Percentiles rank a stretch among this genome's conserved stretches.
phyloP scores from a whole-genome alignment of 1,140 invertebrate species.

The Notospermus geniculatus region DNA sequence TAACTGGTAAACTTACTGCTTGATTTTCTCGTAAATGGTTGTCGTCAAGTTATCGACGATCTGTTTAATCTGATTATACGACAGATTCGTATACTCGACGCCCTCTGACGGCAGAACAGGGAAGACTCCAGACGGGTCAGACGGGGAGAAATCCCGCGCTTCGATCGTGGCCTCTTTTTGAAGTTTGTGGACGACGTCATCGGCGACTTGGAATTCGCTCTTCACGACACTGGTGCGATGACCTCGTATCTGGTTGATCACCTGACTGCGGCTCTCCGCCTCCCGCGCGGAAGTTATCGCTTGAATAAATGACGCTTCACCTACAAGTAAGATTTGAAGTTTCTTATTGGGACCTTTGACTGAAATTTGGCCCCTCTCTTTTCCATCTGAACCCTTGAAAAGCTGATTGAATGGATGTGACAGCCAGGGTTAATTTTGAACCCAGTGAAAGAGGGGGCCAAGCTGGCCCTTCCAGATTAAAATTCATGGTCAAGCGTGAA shows the following conservation, averaged over 20 bases:
- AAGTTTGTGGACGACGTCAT: neutral
- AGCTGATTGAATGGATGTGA: no score
- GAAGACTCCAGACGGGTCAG: neutral
- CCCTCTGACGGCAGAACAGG: slow-evolving; percentile 41
- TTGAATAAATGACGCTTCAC: slow-evolving; percentile 10
- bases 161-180: slow-evolving; percentile 1
- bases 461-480: no score
- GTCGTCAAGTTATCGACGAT: slow-evolving; percentile 48
- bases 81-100: slow-evolving; percentile 41
- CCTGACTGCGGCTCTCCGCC: neutral
- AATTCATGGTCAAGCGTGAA: no score
- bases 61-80: slow-evolving; percentile 44
- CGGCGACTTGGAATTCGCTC: slow-evolving; percentile 7
- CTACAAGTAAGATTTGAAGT: no score
- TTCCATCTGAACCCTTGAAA: no score
- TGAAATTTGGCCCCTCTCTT: no score
- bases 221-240: neutral
- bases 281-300: neutral
- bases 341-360: no score
- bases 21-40: slow-evolving; percentile 41
- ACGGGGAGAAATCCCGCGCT: slow-evolving; percentile 7
- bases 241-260: slow-evolving; percentile 1
- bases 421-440: no score
- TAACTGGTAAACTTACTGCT: slow-evolving; percentile 35
- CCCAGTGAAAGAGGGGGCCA: no score